phyloP scores from a whole-genome alignment of 2,113 vertebrate species.

The Laticauda laticaudata region DNA sequence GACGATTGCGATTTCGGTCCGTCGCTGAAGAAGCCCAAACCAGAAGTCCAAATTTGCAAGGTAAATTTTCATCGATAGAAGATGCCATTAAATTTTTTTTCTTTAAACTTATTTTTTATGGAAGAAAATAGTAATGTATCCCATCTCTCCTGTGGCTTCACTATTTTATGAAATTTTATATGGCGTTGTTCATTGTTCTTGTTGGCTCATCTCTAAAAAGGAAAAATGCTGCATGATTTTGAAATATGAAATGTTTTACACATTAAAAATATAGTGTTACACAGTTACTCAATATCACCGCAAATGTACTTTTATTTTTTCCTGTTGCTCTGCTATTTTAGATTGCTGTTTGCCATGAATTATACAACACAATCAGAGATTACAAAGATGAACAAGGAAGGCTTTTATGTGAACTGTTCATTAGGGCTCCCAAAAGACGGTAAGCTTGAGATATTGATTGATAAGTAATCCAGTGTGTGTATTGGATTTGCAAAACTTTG shows the following conservation, averaged over 20 bases:
- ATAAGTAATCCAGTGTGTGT: background rate
- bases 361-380: slow-evolving; percentile 96
- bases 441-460: slow-evolving; percentile 53
- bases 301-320: background rate
- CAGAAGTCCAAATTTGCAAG: background rate
- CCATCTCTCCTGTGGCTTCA: background rate
- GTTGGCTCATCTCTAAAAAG: background rate
- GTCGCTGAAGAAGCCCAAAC: too few relatives aligned
- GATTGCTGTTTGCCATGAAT: slow-evolving; percentile 98
- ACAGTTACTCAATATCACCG: background rate
- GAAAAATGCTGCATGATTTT: background rate
- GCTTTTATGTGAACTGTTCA: slow-evolving; percentile 96
- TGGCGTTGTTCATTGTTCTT: background rate
- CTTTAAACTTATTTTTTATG: background rate
- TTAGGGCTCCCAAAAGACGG: slow-evolving; percentile 96
- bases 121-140: background rate
- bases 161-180: background rate
- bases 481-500: background rate
- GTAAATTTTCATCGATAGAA: background rate
- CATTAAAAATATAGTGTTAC: background rate
- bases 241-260: background rate
- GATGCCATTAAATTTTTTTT: background rate
- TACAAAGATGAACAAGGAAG: slow-evolving; percentile 98
- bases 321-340: slow-evolving; percentile 57
- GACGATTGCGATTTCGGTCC: too few relatives aligned